Evolutionary conservation across 1,140 invertebrate species (phyloP), one percentile per base, ranked within the genome.

Genomic region (Reticulitermes speratus): DNA sequence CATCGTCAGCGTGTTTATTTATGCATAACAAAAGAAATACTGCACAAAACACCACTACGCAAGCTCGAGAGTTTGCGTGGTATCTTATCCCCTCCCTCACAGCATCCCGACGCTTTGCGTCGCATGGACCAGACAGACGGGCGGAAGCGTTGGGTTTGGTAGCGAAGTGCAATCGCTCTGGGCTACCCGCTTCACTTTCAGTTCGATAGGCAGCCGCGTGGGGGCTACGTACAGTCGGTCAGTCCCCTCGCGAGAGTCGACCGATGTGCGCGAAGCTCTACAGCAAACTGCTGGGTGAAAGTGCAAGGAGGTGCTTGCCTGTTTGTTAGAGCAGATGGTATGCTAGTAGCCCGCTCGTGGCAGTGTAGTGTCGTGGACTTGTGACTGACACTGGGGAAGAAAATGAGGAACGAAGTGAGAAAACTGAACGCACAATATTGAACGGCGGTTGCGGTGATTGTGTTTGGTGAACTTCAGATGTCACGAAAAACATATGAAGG

Each of bases 81-180:
- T 65, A 19, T n/a, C 12, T 65, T 19, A 65, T 65, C 59, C 59
- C 59, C 48, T 23, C 59, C 16, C 59, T 8, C 21, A 12, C 59
- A 65, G 59, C n/a, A 75, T n/a, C 25, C 25, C 65, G 65, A 75
- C 65, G 65, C 65, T 75, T 0, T 30, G 65, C 65, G 65, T 30
- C 65, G 65, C n/a, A 30, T 75, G 65, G 65, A 75, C 65, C n/a
- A 75, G 65, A 75, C 65, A 14, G 65, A 75, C 65, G 65, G 65
- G 8, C 7, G 65, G 25, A 25, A 75, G 65, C 65, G 25, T 30
- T 14, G 65, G 25, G 25, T 12, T 30, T 30, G 65, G 65, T 30
- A 30, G 25, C 14, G 65, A 8, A 30, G 25, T 75, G 65, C 3
- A 25, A 6, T 30, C n/a, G 65, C 65, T 75, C 25, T 14, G 8